phyloP scores from a whole-genome alignment of 2,888 invertebrate species.

The Noctua fimbriata region DNA sequence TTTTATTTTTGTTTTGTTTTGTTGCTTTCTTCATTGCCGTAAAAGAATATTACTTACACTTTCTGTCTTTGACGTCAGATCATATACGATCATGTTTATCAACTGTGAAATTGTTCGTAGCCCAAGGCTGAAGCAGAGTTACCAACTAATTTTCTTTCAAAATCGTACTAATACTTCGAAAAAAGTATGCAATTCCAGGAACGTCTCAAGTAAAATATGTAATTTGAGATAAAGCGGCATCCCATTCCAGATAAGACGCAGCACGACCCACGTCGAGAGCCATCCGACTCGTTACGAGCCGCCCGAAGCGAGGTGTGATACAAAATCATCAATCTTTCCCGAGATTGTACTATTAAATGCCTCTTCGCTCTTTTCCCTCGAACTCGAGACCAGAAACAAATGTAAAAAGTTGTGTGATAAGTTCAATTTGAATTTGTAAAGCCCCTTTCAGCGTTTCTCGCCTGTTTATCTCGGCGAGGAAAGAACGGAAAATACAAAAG shows the following conservation, averaged over 20 bases:
- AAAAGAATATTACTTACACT: slow-evolving; percentile 28
- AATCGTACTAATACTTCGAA: slow-evolving; percentile 76
- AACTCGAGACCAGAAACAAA: slow-evolving; percentile 90
- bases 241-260: slow-evolving; percentile 89
- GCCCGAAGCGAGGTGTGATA: slow-evolving; percentile 91
- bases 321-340: slow-evolving; percentile 90
- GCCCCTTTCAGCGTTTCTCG: slow-evolving; percentile 90
- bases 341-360: slow-evolving; percentile 91
- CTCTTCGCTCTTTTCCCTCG: slow-evolving; percentile 89
- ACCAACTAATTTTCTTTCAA: slow-evolving; percentile 71
- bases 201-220: slow-evolving; percentile 89
- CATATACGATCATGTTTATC: neutral
- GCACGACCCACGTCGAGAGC: slow-evolving; percentile 89
- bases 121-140: slow-evolving; percentile 17
- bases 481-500: slow-evolving; percentile 90
- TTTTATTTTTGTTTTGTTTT: slow-evolving; percentile 51
- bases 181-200: slow-evolving; percentile 83
- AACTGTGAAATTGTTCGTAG: slow-evolving; percentile 12
- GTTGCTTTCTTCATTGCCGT: slow-evolving; percentile 23
- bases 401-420: slow-evolving; percentile 91
- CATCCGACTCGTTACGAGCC: slow-evolving; percentile 89
- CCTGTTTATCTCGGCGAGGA: slow-evolving; percentile 90
- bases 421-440: slow-evolving; percentile 91
- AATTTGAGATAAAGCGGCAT: slow-evolving; percentile 90
- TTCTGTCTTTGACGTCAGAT: slow-evolving; percentile 2